Evolutionary conservation across 2,888 invertebrate species (phyloP), one percentile per base, ranked within the genome.

Genomic region (Tortricodes alternella): DNA sequence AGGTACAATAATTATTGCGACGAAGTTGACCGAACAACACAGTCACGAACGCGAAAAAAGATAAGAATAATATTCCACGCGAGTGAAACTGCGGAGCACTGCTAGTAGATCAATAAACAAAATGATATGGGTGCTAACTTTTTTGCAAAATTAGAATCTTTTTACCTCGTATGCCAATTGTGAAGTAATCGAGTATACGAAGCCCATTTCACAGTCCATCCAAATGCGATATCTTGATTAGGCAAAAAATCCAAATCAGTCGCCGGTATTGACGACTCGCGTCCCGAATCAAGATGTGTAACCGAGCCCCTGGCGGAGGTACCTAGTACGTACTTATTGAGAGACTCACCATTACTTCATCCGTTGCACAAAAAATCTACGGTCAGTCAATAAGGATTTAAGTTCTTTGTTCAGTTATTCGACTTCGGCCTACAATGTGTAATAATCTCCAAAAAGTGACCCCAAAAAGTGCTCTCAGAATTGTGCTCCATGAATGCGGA

Each of bases 381-480:
- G 87, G 87, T 84, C 87, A 83, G 84, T 86, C 88, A 85, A 85
- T 81, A 85, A 58, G 78, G 68, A 70, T 76, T 78, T 76, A 76
- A 66, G 66, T 66, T 68, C 71, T 82, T 89, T 86, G 84, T 86
- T 68, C 71, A 60, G 49, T 77, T 82, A 85, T 85, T 86, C 83
- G 83, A 84, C 83, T 85, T 66, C 60, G 68, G 62, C 67, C 66
- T 73, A 89, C 89, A 89, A 89, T 82, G 70, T 70, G 67, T 70
- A 78, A 76, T 88, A 87, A 89, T 88, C 89, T 84, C 86, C 87
- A 88, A 89, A 90, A 90, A 90, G 83, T 90, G 89, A 90, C 90
- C 90, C 90, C 87, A 88, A 89, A 87, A 81, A 80, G 84, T 80
- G 71, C 80, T 81, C n/a, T n/a, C 74, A 68, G 79, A 72, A 78